Percentiles rank a stretch among this genome's conserved stretches.
These are phyloP conservation scores for Halocaridina rubra DNA, from an alignment of 2,888 invertebrate genomes.

Conservation along the genomic window DNA sequence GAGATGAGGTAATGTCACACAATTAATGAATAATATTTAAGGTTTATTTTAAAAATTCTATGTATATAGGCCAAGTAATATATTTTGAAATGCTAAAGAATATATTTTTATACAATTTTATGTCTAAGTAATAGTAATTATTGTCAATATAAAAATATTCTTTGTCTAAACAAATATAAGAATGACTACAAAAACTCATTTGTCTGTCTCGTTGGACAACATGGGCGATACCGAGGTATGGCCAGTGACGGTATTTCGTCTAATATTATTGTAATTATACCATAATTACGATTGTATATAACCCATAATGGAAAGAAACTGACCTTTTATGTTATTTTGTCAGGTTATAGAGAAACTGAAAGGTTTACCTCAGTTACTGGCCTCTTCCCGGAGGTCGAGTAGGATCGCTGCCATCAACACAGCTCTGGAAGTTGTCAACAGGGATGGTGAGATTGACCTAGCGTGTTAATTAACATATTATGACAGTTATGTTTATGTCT, in stretches of 20 bases:
- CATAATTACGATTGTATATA: not conserved
- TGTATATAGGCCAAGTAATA: no score
- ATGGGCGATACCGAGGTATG: conserved; percentile 51
- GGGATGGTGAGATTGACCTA: conserved; percentile 26
- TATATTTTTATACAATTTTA: no score
- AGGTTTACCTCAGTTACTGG: conserved; percentile 41
- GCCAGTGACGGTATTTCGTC: not conserved
- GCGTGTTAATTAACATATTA: not conserved
- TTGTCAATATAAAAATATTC: not conserved
- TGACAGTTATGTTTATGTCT: not conserved
- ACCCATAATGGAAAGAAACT: no score
- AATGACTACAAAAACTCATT: not conserved
- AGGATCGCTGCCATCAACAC: conserved; percentile 44
- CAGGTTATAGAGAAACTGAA: conserved; percentile 50
- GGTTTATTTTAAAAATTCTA: no score
- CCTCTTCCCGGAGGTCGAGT: conserved; percentile 6
- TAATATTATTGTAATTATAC: not conserved
- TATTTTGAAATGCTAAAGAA: no score
- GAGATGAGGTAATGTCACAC: no score
- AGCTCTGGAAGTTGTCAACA: conserved; percentile 41
- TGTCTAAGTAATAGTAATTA: not conserved
- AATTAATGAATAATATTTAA: no score
- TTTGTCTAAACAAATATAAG: not conserved
- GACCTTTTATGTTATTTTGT: not conserved
- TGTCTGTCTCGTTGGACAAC: conserved; percentile 29